These are phyloP conservation scores for Cryptoprocta ferox DNA, from an alignment of 2,797 vertebrate species.

Conservation along the genomic window DNA sequence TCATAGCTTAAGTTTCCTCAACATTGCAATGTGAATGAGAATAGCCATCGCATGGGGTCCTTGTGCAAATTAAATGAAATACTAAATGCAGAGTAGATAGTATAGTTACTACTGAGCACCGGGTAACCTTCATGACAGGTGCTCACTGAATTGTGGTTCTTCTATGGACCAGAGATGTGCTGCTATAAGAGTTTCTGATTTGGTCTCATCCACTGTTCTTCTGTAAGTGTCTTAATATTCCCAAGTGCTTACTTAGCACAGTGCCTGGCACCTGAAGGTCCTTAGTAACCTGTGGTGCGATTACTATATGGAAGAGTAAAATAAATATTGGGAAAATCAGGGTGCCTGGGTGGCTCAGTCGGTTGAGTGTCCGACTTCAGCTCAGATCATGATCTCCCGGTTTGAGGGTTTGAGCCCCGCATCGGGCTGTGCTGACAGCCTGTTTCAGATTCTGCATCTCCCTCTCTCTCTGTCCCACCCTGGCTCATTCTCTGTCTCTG, in stretches of 20 bases:
- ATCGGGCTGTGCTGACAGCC: too few relatives aligned
- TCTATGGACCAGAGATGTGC: neutral
- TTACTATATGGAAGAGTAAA: neutral
- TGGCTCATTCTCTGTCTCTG: too few relatives aligned
- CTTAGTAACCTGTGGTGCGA: neutral
- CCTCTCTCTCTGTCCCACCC: too few relatives aligned
- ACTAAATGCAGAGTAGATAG: too few relatives aligned
- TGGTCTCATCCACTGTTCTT: neutral
- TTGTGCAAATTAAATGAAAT: neutral
- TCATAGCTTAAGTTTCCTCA: neutral
- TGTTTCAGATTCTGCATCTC: too few relatives aligned
- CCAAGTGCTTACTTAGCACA: neutral
- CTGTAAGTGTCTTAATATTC: neutral
- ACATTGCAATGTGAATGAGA: neutral
- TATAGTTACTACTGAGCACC: fast-evolving
- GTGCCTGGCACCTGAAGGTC: neutral
- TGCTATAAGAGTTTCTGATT: neutral
- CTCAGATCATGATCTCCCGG: too few relatives aligned
- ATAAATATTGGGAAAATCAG: neutral
- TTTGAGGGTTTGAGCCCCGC: too few relatives aligned
- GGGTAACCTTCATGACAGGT: fast-evolving
- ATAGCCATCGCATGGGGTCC: neutral
- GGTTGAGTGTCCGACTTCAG: too few relatives aligned
- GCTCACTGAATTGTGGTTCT: fast-evolving
- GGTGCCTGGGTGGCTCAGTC: too few relatives aligned